phyloP scores from a whole-genome alignment of 2,888 invertebrate genomes.

The Embidobia sp. region DNA sequence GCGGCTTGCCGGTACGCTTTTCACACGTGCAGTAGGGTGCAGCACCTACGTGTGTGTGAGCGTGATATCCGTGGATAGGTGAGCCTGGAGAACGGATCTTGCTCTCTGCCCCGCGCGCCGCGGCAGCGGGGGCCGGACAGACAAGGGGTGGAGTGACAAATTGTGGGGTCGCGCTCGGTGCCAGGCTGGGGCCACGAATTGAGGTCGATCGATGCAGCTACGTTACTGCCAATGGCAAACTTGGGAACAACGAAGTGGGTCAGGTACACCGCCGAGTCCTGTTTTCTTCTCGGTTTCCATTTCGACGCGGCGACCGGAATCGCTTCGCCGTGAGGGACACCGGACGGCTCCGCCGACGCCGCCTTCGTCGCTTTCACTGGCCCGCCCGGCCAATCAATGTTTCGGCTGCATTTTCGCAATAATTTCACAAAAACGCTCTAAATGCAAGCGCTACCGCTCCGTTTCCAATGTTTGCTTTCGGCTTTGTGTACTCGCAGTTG shows the following conservation, averaged over 20 bases:
- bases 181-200: conserved; percentile 76
- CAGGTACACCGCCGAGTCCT: conserved; percentile 74
- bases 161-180: conserved; percentile 71
- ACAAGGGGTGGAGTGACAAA: conserved; percentile 69
- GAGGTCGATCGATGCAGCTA: conserved; percentile 81
- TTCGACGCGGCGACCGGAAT: conserved; percentile 50
- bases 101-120: conserved; percentile 11
- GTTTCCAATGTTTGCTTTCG: too few species aligned
- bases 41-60: conserved; percentile 12
- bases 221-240: conserved; percentile 72
- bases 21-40: conserved; percentile 50
- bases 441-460: too few species aligned
- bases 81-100: conserved; percentile 40
- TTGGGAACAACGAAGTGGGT: conserved; percentile 75
- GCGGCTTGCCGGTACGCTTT: conserved; percentile 55
- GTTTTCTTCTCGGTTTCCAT: conserved; percentile 62
- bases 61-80: conserved; percentile 34
- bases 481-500: too few species aligned
- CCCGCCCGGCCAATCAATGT: too few species aligned
- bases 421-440: too few species aligned
- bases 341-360: conserved; percentile 7
- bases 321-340: conserved; percentile 1
- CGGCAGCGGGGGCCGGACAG: conserved; percentile 66
- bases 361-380: not conserved
- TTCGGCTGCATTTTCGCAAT: too few species aligned